A percentile compares a stretch with the other conserved stretches of the same genome.
Conservation (phyloP, 2,797 vertebrate species). For the Anguilla pacifica region DNA sequence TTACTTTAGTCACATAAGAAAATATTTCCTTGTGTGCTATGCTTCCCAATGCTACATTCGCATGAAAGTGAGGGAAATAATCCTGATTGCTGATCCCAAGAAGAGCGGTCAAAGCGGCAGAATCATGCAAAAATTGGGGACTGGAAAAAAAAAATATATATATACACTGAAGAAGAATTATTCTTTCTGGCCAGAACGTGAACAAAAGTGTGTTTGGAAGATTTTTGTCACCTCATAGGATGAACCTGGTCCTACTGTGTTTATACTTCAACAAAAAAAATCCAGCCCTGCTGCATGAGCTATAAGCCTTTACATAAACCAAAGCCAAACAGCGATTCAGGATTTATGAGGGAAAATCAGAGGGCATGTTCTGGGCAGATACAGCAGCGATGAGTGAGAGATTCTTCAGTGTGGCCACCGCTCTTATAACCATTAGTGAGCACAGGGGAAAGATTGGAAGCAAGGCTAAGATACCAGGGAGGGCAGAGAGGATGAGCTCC, state of each 20-base stretch:
- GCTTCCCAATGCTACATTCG: background rate
- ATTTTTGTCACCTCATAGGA: background rate
- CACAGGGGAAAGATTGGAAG: background rate
- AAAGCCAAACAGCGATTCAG: background rate
- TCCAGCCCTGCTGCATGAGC: background rate
- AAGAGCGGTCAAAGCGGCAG: background rate
- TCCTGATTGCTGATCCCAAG: background rate
- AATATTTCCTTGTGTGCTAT: background rate
- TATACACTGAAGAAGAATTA: background rate
- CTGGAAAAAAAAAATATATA: background rate
- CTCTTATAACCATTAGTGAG: background rate
- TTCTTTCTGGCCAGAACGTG: background rate
- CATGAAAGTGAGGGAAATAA: background rate
- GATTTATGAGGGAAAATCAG: background rate
- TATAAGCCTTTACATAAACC: background rate
- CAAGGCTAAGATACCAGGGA: too few relatives aligned
- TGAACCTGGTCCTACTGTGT: background rate
- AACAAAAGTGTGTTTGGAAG: background rate
- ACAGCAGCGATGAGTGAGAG: too few relatives aligned
- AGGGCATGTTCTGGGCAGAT: background rate
- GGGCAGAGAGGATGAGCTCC: background rate
- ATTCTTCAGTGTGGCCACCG: slow-evolving; percentile 21
- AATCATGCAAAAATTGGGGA: background rate
- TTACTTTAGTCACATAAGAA: background rate
- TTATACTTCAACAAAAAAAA: background rate